Percentiles rank a stretch among this genome's conserved stretches.
Conservation (phyloP, 2,113 vertebrate genomes). For the Scortum barcoo region DNA sequence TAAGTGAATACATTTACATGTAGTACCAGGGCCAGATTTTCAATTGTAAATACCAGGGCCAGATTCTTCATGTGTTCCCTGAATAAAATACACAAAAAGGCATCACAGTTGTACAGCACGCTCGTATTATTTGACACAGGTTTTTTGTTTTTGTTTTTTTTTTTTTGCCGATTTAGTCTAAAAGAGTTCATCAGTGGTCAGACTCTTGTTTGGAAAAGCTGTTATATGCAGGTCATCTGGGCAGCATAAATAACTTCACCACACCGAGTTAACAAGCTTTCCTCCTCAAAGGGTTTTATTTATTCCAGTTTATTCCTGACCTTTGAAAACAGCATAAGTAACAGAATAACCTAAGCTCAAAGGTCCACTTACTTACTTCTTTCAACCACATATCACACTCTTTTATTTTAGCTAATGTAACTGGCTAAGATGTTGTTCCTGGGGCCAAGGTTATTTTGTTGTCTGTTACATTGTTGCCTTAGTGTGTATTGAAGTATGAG, state of each 20-base stretch:
- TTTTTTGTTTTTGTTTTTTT: no score
- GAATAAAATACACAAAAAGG: no score
- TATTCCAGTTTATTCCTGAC: background rate
- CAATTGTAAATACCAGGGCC: no score
- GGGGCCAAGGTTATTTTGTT: background rate
- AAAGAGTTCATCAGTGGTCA: background rate
- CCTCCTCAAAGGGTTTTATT: background rate
- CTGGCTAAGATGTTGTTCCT: background rate
- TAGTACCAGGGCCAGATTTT: no score
- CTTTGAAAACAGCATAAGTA: background rate
- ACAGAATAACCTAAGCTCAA: background rate
- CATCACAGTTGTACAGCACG: no score
- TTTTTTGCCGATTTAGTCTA: background rate
- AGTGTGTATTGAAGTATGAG: background rate
- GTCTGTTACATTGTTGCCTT: background rate
- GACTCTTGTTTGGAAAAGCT: background rate
- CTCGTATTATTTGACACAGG: background rate
- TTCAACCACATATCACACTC: background rate
- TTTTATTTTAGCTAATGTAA: background rate
- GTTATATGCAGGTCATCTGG: background rate
- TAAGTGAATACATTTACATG: no score
- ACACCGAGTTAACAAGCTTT: background rate
- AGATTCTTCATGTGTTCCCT: no score
- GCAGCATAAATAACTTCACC: background rate
- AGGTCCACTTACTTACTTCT: background rate